Percentiles rank a stretch among this genome's conserved stretches.
These are phyloP conservation scores for Lepidurus arcticus DNA, from an alignment of 1,140 invertebrate species.

Conservation along the genomic window DNA sequence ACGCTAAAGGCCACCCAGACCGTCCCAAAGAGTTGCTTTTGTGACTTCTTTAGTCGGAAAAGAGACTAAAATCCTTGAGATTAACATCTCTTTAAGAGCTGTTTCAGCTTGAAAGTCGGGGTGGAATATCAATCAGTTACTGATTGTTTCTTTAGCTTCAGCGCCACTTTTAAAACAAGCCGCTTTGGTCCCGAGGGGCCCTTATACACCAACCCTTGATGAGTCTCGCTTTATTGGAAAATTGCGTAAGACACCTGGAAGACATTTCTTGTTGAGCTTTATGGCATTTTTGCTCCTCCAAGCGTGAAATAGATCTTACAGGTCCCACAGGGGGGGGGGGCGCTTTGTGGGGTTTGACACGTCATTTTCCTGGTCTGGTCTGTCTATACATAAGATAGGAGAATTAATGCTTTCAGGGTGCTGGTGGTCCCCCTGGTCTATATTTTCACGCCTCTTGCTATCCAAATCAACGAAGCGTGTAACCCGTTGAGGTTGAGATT, in stretches of 20 bases:
- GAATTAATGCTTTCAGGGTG: neutral
- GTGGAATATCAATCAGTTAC: too few species aligned
- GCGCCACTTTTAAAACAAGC: too few species aligned
- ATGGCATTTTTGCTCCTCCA: neutral
- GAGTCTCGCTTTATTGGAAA: neutral
- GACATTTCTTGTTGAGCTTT: neutral
- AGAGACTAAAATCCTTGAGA: neutral
- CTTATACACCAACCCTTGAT: neutral
- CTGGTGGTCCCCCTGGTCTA: neutral
- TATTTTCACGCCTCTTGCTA: neutral
- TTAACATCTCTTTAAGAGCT: slow-evolving; percentile 4
- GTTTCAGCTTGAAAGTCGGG: neutral
- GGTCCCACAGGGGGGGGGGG: neutral
- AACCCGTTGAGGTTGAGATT: neutral
- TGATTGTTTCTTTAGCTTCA: too few species aligned
- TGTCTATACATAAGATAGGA: neutral
- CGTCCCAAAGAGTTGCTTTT: neutral
- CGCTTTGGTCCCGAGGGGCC: too few species aligned
- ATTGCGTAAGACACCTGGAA: neutral
- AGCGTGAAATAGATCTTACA: slow-evolving; percentile 3
- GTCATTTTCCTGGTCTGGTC: neutral
- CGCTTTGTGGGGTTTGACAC: neutral
- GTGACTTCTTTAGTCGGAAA: slow-evolving; percentile 1
- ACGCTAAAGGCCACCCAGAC: neutral
- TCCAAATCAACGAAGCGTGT: neutral